Percentiles rank a stretch among this genome's conserved stretches.
Evolutionary conservation across 2,113 vertebrate genomes (phyloP).

Genomic region (Apteryx mantelli): DNA sequence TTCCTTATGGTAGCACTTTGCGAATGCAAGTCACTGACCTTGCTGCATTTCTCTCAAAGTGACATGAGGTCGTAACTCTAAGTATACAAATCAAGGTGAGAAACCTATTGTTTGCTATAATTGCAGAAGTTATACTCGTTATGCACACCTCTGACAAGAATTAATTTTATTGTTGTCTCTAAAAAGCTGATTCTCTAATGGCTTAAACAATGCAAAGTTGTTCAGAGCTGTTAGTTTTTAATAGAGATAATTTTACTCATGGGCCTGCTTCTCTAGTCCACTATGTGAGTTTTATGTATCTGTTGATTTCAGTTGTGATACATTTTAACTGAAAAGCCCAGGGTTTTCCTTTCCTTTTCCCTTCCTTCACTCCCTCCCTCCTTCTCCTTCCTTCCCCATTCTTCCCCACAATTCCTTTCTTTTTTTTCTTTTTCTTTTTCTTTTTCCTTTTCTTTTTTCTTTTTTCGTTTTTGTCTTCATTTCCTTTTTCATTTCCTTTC

Average conservation of each 20-base stretch:
- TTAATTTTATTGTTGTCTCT: not conserved
- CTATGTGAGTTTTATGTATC: not conserved
- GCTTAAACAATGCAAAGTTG: not conserved
- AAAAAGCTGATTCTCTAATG: not conserved
- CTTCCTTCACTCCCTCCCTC: not conserved
- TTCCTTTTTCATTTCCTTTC: not conserved
- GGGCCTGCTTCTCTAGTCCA: not conserved
- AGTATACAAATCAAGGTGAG: not conserved
- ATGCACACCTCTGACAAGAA: not conserved
- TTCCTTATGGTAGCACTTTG: not conserved
- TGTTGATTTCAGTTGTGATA: not conserved
- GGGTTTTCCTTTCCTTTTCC: not conserved
- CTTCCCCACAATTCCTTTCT: not conserved
- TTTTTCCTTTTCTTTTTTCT: no score
- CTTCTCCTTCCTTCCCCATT: not conserved
- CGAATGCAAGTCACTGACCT: not conserved
- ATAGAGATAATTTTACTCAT: not conserved
- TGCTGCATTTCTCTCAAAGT: not conserved
- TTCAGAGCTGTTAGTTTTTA: not conserved
- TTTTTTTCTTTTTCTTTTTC: not conserved
- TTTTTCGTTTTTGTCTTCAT: no score
- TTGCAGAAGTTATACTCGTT: not conserved
- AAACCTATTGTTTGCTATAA: not conserved
- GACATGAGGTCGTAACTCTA: not conserved
- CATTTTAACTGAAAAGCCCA: not conserved